A percentile compares a stretch with the other conserved stretches of the same genome.
Conservation (phyloP, 2,888 invertebrate species). For the Elaeidobius kamerunicus region DNA sequence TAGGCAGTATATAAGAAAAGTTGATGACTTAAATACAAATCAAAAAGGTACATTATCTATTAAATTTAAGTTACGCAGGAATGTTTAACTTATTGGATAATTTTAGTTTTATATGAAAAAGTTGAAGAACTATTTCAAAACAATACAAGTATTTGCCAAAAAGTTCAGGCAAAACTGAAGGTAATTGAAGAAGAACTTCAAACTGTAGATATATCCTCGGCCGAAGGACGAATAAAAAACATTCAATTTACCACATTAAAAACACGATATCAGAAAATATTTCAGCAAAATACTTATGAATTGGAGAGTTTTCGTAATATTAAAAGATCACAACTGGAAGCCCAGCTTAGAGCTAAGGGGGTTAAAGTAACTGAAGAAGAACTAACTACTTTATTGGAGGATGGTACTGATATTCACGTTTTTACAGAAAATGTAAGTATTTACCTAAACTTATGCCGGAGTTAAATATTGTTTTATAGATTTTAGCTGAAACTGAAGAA, state of each 20-base stretch:
- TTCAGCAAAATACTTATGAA: constrained; percentile 54
- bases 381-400: constrained; percentile 47
- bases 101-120: constrained; percentile 34
- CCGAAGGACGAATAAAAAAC: constrained; percentile 50
- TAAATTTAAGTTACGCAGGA: neutral
- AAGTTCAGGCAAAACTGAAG: constrained; percentile 39
- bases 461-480: constrained; percentile 52
- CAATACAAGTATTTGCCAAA: constrained; percentile 39
- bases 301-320: constrained; percentile 54
- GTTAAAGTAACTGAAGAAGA: constrained; percentile 45
- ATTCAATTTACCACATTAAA: constrained; percentile 53
- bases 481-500: constrained; percentile 74
- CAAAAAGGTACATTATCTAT: constrained; percentile 33
- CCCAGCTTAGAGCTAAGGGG: constrained; percentile 54
- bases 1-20: constrained; percentile 29
- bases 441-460: neutral
- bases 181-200: constrained; percentile 38
- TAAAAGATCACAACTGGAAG: constrained; percentile 54
- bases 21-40: constrained; percentile 35
- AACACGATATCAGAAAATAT: constrained; percentile 52
- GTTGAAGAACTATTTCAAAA: constrained; percentile 40
- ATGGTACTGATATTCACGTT: constrained; percentile 48
- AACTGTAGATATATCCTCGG: constrained; percentile 31
- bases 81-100: neutral
- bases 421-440: constrained; percentile 54